Percentiles rank a stretch among this genome's conserved stretches.
These are phyloP conservation scores for Chrysomela aeneicollis DNA, from an alignment of 2,888 invertebrate genomes.

Conservation along the genomic window DNA sequence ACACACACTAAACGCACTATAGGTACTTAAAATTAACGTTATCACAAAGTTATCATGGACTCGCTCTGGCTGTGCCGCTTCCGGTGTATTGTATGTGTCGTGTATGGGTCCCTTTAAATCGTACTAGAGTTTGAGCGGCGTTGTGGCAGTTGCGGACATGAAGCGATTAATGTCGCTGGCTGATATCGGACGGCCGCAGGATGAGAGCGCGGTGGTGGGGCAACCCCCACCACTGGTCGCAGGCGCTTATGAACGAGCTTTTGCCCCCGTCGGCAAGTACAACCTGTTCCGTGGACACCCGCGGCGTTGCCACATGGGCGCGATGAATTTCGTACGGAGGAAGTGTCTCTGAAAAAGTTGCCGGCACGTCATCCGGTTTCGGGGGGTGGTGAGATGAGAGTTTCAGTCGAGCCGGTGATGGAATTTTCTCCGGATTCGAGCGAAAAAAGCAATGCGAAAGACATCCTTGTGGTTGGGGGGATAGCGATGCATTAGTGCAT, in stretches of 20 bases:
- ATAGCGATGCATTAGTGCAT: too few species aligned
- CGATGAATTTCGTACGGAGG: constrained; percentile 12
- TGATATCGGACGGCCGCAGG: constrained; percentile 26
- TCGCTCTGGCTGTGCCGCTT: constrained; percentile 31
- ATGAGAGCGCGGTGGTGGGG: constrained; percentile 33
- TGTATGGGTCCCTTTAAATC: constrained; percentile 1
- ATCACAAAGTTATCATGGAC: constrained; percentile 35
- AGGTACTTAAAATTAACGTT: constrained; percentile 29
- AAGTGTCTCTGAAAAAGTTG: constrained; percentile 9
- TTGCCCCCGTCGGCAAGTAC: constrained; percentile 27
- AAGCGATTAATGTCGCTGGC: constrained; percentile 29
- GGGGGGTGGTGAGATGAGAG: background rate
- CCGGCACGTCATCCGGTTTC: constrained; percentile 14
- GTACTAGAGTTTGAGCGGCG: constrained; percentile 15
- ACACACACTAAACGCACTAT: constrained; percentile 38
- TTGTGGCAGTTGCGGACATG: constrained; percentile 28
- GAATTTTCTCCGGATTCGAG: background rate
- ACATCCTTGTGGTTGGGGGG: background rate
- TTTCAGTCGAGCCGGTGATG: background rate
- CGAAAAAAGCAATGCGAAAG: background rate
- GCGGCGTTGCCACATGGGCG: constrained; percentile 26
- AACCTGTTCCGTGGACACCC: constrained; percentile 37
- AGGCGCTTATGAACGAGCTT: constrained; percentile 35
- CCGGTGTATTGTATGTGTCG: constrained; percentile 10
- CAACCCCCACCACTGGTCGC: constrained; percentile 26